Evolutionary conservation across 2,888 invertebrate genomes (phyloP).

Genomic region (Cerastis rubricosa): DNA sequence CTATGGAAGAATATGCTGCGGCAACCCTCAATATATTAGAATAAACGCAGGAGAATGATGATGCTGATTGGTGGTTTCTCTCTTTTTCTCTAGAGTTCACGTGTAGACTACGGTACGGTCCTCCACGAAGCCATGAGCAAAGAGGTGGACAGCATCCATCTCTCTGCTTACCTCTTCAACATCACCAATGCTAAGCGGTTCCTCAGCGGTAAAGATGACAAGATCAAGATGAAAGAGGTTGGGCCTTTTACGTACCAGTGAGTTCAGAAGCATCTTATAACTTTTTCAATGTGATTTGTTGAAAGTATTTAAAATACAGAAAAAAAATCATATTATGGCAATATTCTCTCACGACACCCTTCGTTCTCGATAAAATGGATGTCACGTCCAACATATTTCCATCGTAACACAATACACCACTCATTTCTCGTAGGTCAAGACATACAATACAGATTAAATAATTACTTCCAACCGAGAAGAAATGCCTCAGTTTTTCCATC

Average conservation of each 20-base stretch:
- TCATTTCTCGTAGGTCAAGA: neutral
- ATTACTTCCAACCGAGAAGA: neutral
- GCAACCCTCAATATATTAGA: neutral
- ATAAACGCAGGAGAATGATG: neutral
- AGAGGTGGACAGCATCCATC: slow-evolving; percentile 92
- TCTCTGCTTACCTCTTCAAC: slow-evolving; percentile 94
- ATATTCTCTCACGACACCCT: too few species aligned
- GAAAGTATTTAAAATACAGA: neutral
- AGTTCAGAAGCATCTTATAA: slow-evolving; percentile 69
- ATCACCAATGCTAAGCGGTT: slow-evolving; percentile 94
- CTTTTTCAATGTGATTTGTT: neutral
- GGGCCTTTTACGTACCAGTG: slow-evolving; percentile 96
- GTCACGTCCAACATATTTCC: neutral
- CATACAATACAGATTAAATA: neutral
- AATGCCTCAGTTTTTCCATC: neutral
- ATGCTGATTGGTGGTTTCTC: neutral
- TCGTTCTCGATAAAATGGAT: neutral
- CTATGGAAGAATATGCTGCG: neutral
- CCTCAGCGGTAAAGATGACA: slow-evolving; percentile 91
- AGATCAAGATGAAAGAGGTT: slow-evolving; percentile 93
- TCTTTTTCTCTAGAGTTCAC: slow-evolving; percentile 68
- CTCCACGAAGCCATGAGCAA: slow-evolving; percentile 91
- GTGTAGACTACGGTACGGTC: slow-evolving; percentile 90
- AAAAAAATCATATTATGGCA: too few species aligned
- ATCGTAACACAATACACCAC: neutral